Evolutionary conservation across 2,113 vertebrate genomes (phyloP), one percentile per base, ranked within the genome.

Genomic region (Sciurus niger): DNA sequence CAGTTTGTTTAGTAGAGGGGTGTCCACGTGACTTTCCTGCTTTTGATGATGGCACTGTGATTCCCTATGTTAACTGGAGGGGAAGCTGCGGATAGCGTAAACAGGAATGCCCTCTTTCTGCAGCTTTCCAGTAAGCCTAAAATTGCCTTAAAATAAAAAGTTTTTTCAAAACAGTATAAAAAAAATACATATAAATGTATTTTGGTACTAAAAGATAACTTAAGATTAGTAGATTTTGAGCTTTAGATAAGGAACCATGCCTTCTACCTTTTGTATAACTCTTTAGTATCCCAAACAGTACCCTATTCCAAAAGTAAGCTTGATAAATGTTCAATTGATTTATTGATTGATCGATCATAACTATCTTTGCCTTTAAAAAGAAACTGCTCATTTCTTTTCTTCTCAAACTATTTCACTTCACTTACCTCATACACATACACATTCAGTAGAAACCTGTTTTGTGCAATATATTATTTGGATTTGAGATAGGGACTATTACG

Each of bases 361-460:
- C 5, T 22, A 48, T 46, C 17, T 51, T 40, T 65, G 6, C 43
- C 30, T 28, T 95, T 91, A 46, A 34, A 51, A 77, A 84, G 53
- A 60, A 63, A 48, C 28, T 17, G 22, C 4, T 55, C 55, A 88
- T 58, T 68, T 32, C 2, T 74, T 76, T 73, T 0, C 48, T 82
- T 97, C 82, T 95, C 73, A 94, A 85, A 55, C 80, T 77, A 20
- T 32, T 85, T 55, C 77, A 94, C 63, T 91, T 92, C 82, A 22
- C 82, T 51, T 90, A 73, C 86, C 30, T 87, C n/a, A 95, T 28
- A 70, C 46, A 77, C 14, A 90, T 91, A 95, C 94, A 30, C 73
- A 84, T 90, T 92, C 82, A 84, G 63, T 6, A 20, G 77, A 70
- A 63, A 67, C 86, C 53, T 93, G 0, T 70, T 95, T 92, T 68